These are phyloP conservation scores for Diarsia rubi DNA, from an alignment of 2,888 invertebrate genomes.

Conservation along the genomic window DNA sequence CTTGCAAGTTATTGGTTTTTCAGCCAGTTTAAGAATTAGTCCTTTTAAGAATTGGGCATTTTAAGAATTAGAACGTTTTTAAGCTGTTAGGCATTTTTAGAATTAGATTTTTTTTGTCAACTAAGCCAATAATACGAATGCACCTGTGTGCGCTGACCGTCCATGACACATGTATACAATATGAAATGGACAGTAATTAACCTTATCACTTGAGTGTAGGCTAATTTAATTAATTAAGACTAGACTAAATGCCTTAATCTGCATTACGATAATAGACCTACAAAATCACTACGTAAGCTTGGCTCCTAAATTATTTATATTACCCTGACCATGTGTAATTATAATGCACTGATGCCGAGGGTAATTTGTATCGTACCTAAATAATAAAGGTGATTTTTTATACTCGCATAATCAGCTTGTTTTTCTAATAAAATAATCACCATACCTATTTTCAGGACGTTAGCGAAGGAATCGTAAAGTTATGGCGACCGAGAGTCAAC, in stretches of 20 bases:
- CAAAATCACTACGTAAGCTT: not conserved
- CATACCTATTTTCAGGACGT: conserved; percentile 76
- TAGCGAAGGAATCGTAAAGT: conserved; percentile 84
- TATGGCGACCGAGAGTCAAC: conserved; percentile 83
- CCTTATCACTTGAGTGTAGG: conserved; percentile 31
- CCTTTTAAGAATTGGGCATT: no score
- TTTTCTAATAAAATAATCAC: not conserved
- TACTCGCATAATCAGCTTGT: not conserved
- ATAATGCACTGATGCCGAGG: not conserved
- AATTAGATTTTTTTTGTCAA: no score
- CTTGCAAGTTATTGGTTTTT: no score
- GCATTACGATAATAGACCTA: conserved; percentile 7
- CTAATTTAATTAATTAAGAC: conserved; percentile 36
- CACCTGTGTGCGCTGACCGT: not conserved
- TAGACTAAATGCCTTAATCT: conserved; percentile 22
- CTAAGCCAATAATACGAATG: no score
- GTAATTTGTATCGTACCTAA: no score
- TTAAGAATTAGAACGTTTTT: no score
- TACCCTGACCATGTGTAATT: not conserved
- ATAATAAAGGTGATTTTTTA: not conserved
- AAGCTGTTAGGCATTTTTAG: no score
- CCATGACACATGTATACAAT: conserved; percentile 18
- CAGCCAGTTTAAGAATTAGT: no score
- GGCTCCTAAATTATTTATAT: not conserved
- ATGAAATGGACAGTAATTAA: conserved; percentile 40